phyloP scores from a whole-genome alignment of 2,113 vertebrate genomes.

The Cheilinus undulatus region DNA sequence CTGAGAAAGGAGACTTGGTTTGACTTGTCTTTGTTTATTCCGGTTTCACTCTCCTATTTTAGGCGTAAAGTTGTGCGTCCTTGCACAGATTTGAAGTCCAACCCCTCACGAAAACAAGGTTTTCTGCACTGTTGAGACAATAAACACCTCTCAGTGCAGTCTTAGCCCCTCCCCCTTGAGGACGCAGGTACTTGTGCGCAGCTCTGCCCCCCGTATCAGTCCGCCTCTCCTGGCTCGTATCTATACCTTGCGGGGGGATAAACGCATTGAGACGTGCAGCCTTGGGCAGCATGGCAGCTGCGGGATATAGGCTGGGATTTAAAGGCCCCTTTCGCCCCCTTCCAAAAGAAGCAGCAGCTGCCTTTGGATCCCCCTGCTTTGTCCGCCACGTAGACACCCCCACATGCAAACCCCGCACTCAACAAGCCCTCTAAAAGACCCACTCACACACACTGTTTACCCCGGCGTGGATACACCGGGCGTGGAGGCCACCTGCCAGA shows the following conservation, averaged over 20 bases:
- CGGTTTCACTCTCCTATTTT: neutral
- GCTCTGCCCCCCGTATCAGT: slow-evolving; percentile 13
- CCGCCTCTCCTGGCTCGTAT: slow-evolving; percentile 6
- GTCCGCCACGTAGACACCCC: slow-evolving; percentile 83
- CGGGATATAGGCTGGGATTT: slow-evolving; percentile 88
- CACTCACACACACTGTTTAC: slow-evolving; percentile 77
- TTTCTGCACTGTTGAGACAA: no score
- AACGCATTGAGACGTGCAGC: slow-evolving; percentile 65
- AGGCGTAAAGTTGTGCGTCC: no score
- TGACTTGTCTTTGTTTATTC: no score
- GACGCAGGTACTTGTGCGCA: slow-evolving; percentile 28
- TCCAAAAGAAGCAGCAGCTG: slow-evolving; percentile 91
- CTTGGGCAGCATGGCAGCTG: slow-evolving; percentile 85
- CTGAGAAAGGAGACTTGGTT: no score
- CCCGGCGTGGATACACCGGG: slow-evolving; percentile 78
- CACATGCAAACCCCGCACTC: slow-evolving; percentile 87
- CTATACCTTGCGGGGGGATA: slow-evolving; percentile 50
- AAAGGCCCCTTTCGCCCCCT: slow-evolving; percentile 86
- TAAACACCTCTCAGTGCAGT: neutral
- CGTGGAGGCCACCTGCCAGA: slow-evolving; percentile 84
- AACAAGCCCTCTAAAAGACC: slow-evolving; percentile 84
- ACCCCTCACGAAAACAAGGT: no score
- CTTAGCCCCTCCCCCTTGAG: neutral
- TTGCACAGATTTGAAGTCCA: no score
- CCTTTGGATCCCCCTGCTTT: slow-evolving; percentile 91